phyloP scores from a whole-genome alignment of 2,888 invertebrate genomes.

The Seira sanloemensis region DNA sequence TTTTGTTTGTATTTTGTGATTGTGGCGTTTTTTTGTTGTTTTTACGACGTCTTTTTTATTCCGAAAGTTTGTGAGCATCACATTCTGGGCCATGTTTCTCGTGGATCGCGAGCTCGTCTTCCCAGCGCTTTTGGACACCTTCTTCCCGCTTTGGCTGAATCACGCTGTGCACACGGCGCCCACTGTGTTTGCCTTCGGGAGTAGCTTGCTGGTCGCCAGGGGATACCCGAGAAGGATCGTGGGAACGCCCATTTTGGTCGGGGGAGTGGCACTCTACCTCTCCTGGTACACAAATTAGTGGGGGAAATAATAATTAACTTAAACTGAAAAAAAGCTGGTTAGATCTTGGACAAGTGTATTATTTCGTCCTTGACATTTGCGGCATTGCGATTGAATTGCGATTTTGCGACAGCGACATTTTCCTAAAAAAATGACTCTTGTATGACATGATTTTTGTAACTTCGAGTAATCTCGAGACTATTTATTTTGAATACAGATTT shows the following conservation, averaged over 20 bases:
- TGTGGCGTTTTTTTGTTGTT: constrained; percentile 31
- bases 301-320: no score
- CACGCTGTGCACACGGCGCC: constrained; percentile 89
- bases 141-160: constrained; percentile 94
- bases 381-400: no score
- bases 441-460: no score
- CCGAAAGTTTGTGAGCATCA: constrained; percentile 84
- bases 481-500: no score
- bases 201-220: constrained; percentile 57
- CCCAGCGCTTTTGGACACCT: constrained; percentile 87
- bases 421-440: no score
- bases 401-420: no score
- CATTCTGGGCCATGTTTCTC: constrained; percentile 93
- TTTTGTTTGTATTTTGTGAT: not conserved
- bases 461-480: no score
- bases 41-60: not conserved
- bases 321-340: no score
- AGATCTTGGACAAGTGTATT: no score
- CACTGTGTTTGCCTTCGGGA: constrained; percentile 60
- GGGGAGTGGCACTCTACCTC: constrained; percentile 65
- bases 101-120: constrained; percentile 93
- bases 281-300: no score
- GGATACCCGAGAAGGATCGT: constrained; percentile 57
- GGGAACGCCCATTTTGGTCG: constrained; percentile 53
- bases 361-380: no score